Evolutionary conservation across 2,797 vertebrate genomes (phyloP), one percentile per base, ranked within the genome.

Genomic region (Urocyon cinereoargenteus): DNA sequence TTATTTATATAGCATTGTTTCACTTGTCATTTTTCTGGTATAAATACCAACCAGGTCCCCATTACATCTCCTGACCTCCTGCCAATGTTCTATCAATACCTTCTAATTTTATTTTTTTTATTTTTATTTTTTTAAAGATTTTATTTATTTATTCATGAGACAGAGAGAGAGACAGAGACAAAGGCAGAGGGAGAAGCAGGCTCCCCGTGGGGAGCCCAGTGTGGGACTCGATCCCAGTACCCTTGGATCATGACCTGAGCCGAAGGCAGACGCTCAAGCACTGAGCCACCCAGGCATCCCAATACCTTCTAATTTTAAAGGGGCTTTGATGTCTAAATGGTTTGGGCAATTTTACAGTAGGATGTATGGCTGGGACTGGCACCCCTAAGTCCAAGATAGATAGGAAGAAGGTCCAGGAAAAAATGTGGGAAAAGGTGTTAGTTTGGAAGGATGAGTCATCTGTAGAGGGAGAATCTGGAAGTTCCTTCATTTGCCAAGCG

Each of bases 231-330:
- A 64, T 64, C 13, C 28, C 62, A 64, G 62, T 26, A 64, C 62
- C 62, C 62, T 28, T 6, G 13, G 62, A 64, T 64, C 62, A 31
- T 0, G 28, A 64, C 62, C 62, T 64, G 28, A 64, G 62, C 62
- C 28, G 5, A 64, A 64, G 62, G 28, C 62, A 64, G 62, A 64
- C 13, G 62, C 62, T 64, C 31, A 64, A 64, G 5, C 26, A 31
- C 28, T 64, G 28, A 64, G 62, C 28, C 14, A 31, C 62, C 62
- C 28, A 64, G 13, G 12, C 28, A 7, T 6, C 28, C 28, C 62
- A 68, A 34, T 34, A 53, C 19, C n/a, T 90, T 94, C 8, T 24
- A 45, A 96, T 66, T 91, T 88, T 84, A 91, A 94, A 95, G n/a
- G 5, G 2, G 11, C 40, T 90, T 59, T 81, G 19, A 34, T 51